Percentiles rank a stretch among this genome's conserved stretches.
These are phyloP conservation scores for Fringilla coelebs DNA, from an alignment of 2,797 vertebrate genomes.

Conservation along the genomic window DNA sequence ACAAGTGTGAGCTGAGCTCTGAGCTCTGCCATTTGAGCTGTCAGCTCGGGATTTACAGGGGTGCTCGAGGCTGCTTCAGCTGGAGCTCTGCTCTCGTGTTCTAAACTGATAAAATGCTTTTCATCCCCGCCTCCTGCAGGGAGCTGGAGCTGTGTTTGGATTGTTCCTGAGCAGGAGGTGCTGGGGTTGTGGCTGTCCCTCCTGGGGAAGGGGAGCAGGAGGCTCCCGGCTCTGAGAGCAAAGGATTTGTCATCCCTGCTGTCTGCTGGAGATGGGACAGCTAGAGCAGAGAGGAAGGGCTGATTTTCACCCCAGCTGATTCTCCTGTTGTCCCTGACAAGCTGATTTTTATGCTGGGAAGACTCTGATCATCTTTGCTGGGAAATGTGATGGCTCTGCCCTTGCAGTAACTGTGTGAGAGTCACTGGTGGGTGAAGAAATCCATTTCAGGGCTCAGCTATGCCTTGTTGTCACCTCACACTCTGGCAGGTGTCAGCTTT, in stretches of 20 bases:
- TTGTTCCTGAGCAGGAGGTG: neutral
- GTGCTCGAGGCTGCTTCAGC: neutral
- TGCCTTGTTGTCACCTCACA: neutral
- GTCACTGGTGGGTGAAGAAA: neutral
- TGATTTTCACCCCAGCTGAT: neutral
- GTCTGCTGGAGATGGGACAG: neutral
- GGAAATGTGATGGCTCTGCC: neutral
- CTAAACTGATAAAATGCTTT: neutral
- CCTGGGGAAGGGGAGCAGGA: neutral
- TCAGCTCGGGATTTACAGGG: neutral
- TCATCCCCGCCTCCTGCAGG: neutral
- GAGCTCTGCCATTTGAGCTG: neutral
- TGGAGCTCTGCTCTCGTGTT: neutral
- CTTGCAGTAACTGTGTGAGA: fast-evolving
- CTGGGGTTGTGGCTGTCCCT: neutral
- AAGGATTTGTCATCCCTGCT: neutral
- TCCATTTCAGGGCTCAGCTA: neutral
- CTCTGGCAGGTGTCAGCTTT: neutral
- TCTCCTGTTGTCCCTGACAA: neutral
- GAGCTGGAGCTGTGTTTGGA: neutral
- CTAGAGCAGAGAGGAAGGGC: neutral
- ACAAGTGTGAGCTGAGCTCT: neutral
- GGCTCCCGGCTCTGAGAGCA: neutral
- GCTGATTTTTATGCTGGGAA: neutral
- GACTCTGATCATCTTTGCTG: neutral